Percentiles rank a stretch among this genome's conserved stretches.
These are phyloP conservation scores for Beaufortia kweichowensis DNA, from an alignment of 2,113 vertebrate genomes.

Conservation along the genomic window DNA sequence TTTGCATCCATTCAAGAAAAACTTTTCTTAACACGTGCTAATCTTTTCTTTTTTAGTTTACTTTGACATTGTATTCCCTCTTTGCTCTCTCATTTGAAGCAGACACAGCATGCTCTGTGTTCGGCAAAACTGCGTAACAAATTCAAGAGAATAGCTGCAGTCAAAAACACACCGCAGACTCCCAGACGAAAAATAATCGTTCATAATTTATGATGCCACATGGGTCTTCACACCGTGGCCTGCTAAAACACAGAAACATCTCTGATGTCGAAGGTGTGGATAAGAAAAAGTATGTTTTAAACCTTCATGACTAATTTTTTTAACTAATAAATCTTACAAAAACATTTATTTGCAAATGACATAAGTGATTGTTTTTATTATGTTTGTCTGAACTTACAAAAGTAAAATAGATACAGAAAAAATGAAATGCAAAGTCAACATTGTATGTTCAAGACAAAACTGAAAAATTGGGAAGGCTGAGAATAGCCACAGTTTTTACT, in stretches of 20 bases:
- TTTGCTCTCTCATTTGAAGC: slow-evolving; percentile 7
- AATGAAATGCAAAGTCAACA: too few species aligned
- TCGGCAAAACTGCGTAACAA: slow-evolving; percentile 79
- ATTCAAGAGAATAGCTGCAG: slow-evolving; percentile 67
- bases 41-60: slow-evolving; percentile 15
- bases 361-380: too few species aligned
- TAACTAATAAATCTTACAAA: too few species aligned
- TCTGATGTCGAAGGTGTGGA: slow-evolving; percentile 58
- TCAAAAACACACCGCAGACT: slow-evolving; percentile 65
- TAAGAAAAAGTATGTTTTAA: background rate
- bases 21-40: background rate
- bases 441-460: too few species aligned
- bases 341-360: too few species aligned
- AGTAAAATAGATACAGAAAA: too few species aligned
- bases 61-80: background rate
- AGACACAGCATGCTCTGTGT: slow-evolving; percentile 61
- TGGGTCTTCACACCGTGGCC: slow-evolving; percentile 62
- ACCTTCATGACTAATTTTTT: too few species aligned
- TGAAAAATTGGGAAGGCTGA: too few species aligned
- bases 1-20: background rate
- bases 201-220: slow-evolving; percentile 75
- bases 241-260: slow-evolving; percentile 62
- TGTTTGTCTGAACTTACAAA: too few species aligned
- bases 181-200: slow-evolving; percentile 72
- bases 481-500: too few species aligned